Percentiles rank a stretch among this genome's conserved stretches.
Conservation (phyloP, 2,888 invertebrate species). For the Lobophora halterata region DNA sequence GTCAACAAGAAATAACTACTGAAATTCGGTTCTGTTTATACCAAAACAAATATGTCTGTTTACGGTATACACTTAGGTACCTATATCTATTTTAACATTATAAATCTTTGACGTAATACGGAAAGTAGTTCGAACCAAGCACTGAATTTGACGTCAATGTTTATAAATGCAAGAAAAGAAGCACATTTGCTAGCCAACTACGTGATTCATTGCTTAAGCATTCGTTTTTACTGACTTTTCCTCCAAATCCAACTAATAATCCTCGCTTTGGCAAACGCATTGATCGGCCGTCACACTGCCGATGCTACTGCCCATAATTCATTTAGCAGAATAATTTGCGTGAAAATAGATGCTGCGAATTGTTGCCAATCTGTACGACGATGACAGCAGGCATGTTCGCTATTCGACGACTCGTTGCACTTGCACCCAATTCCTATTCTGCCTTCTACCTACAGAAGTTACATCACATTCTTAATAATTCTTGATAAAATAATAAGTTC, state of each 20-base stretch:
- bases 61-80: conserved; percentile 19
- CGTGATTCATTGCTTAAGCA: conserved; percentile 50
- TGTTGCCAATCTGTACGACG: conserved; percentile 45
- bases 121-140: conserved; percentile 41
- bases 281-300: conserved; percentile 38
- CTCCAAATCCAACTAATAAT: conserved; percentile 38
- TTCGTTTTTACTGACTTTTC: conserved; percentile 33
- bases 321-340: conserved; percentile 53
- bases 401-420: conserved; percentile 32
- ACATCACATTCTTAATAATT: conserved; percentile 15
- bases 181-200: conserved; percentile 35
- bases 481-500: conserved; percentile 13
- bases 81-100: conserved; percentile 18
- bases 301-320: conserved; percentile 40
- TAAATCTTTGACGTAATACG: conserved; percentile 39
- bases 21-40: conserved; percentile 8
- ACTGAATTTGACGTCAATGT: conserved; percentile 57
- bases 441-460: conserved; percentile 11
- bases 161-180: conserved; percentile 51
- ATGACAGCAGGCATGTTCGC: conserved; percentile 28
- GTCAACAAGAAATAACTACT: too few species aligned
- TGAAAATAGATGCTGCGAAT: conserved; percentile 46
- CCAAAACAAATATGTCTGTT: conserved; percentile 19
- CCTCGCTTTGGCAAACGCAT: conserved; percentile 57
- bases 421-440: too few species aligned